Base-by-base conservation (phyloP, 2,113 vertebrate species). In the zebrafish (Danio rerio) region DNA sequence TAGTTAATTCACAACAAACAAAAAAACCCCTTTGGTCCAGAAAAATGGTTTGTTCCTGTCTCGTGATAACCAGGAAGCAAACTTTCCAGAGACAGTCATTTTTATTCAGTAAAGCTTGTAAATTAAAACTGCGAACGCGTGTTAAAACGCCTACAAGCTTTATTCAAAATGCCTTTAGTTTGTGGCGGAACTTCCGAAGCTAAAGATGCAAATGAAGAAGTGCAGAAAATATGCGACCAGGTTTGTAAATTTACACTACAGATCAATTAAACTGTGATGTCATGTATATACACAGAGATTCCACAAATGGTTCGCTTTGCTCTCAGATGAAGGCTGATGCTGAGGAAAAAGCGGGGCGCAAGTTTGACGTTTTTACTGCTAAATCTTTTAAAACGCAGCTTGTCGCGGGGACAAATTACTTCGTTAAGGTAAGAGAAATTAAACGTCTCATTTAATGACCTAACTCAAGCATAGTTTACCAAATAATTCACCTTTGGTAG, bases 401-500 rank as follows among this genome's bases (percentile, higher is more conserved):
- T 11, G 96, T 97, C 21, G 82, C 91, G 0, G 96, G 96, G 12
- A 90, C 0, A 0, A 95, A 93, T 84, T 95, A 90, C 87, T 96
- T 93, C 12, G 89, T 98, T 56, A 97, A 97, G 96, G 96, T 96
- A 86, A 77, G 66, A 53, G 1, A 78, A 9, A 10, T n/a, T n/a
- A 42, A 52, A 16, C 9, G 9, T 6, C 5, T 15, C 7, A 5
- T 49, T 45, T 42, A 8, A 11, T 31, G 0, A 16, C n/a, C n/a
- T n/a, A n/a, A n/a, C n/a, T n/a, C n/a, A n/a, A n/a, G n/a, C n/a
- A n/a, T n/a, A n/a, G n/a, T n/a, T n/a, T n/a, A 42, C 43, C 0
- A 18, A 18, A 8, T 56, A 0, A 2, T 31, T 31, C 31, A 31
- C 31, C 3, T 31, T 31, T 31, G 31, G 31, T 31, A 31, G 3